These are phyloP conservation scores for Agelaius phoeniceus DNA, from an alignment of 2,113 vertebrate genomes.

Conservation along the genomic window DNA sequence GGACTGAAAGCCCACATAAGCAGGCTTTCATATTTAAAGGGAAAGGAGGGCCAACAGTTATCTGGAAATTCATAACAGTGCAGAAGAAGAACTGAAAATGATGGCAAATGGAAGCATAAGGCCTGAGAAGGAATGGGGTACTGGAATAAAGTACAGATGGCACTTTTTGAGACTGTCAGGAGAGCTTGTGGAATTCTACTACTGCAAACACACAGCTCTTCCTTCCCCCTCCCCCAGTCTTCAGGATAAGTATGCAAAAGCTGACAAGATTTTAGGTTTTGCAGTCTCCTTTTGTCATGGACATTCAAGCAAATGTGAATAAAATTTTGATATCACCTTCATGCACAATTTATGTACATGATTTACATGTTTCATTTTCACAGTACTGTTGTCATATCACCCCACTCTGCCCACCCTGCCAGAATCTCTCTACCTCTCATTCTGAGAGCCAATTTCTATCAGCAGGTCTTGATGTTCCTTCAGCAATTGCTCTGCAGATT, in stretches of 20 bases:
- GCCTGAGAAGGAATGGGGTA: background rate
- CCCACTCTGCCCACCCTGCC: no score
- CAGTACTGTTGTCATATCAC: background rate
- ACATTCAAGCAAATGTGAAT: background rate
- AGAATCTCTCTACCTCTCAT: conserved; percentile 74
- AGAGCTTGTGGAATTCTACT: background rate
- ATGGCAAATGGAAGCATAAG: background rate
- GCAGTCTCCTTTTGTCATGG: background rate
- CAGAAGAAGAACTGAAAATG: background rate
- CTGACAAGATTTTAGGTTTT: background rate
- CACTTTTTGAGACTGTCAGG: background rate
- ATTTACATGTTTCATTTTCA: background rate
- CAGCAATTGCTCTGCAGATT: conserved; percentile 79
- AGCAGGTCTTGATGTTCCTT: conserved; percentile 77
- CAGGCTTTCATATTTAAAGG: background rate
- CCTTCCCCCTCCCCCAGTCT: background rate
- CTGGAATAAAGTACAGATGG: background rate
- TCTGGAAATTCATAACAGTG: background rate
- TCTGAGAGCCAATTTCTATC: conserved; percentile 78
- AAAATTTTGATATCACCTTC: background rate
- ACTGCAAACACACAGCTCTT: background rate
- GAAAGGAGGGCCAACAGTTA: background rate
- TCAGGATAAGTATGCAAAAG: background rate
- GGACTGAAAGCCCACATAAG: background rate
- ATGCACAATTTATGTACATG: rapidly evolving